Percentiles rank a stretch among this genome's conserved stretches.
phyloP scores from a whole-genome alignment of 2,888 invertebrate genomes.

The Melangyna quadrimaculata region DNA sequence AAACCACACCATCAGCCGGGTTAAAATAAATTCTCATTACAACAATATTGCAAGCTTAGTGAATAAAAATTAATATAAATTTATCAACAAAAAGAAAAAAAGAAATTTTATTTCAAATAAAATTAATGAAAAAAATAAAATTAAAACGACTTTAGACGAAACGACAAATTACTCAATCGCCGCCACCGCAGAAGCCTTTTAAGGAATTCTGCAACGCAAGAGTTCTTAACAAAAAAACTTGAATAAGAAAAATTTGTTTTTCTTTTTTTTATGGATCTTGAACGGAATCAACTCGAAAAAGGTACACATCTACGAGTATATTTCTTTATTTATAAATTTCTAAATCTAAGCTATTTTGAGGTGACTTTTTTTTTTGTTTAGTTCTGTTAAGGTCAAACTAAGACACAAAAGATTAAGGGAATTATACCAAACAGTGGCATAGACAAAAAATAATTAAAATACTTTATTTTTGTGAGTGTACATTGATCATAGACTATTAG shows the following conservation, averaged over 20 bases:
- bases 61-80: constrained; percentile 27
- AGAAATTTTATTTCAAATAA: background rate
- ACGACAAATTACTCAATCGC: constrained; percentile 65
- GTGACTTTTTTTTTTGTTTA: constrained; percentile 6
- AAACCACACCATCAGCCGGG: constrained; percentile 15
- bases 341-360: background rate
- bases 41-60: constrained; percentile 34
- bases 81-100: background rate
- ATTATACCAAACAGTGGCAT: background rate
- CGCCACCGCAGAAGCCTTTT: constrained; percentile 41
- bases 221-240: constrained; percentile 63
- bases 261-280: constrained; percentile 35
- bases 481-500: background rate
- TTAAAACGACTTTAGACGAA: constrained; percentile 60
- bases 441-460: background rate
- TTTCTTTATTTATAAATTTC: too few species aligned
- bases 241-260: constrained; percentile 23
- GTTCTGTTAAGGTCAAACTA: constrained; percentile 4
- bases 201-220: constrained; percentile 57
- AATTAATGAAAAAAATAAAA: background rate
- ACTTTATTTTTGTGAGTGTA: background rate
- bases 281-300: constrained; percentile 59
- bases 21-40: constrained; percentile 4
- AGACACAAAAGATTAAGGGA: background rate
- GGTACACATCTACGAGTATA: constrained; percentile 44